phyloP scores from a whole-genome alignment of 2,797 vertebrate species.

The Rhinatrema bivittatum region DNA sequence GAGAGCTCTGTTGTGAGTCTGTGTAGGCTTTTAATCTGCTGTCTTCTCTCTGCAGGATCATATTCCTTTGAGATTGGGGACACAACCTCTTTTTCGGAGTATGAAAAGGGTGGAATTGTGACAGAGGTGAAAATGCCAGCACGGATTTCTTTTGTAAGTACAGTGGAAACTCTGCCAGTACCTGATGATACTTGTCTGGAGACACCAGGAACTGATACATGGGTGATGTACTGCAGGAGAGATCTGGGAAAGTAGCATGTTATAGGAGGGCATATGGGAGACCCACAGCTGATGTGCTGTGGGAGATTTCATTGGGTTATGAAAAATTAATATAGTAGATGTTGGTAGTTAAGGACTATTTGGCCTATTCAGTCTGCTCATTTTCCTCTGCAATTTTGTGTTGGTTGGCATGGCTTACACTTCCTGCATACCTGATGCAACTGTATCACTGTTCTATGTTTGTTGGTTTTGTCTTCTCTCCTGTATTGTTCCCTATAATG shows the following conservation, averaged over 20 bases:
- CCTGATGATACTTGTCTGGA: background rate
- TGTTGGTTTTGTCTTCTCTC: no score
- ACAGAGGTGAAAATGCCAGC: constrained; percentile 57
- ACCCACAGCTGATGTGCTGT: no score
- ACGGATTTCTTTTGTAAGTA: constrained; percentile 63
- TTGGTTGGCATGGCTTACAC: no score
- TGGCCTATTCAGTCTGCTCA: no score
- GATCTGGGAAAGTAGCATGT: background rate
- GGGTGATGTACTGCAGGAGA: background rate
- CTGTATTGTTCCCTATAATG: no score
- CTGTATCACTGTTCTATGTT: no score
- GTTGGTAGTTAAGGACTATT: no score
- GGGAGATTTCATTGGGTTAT: no score
- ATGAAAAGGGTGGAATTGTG: constrained; percentile 57
- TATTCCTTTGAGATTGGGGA: constrained; percentile 67
- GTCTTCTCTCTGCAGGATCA: constrained; percentile 41
- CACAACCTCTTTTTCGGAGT: constrained; percentile 66
- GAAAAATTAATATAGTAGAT: no score
- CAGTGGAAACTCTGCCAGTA: background rate
- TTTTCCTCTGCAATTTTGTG: no score
- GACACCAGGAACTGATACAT: background rate
- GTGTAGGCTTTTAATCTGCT: background rate
- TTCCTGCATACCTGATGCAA: no score
- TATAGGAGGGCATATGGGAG: no score
- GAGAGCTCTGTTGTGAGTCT: background rate